Base-by-base conservation (phyloP, 2,888 invertebrate genomes). In the Apodemia duryi region DNA sequence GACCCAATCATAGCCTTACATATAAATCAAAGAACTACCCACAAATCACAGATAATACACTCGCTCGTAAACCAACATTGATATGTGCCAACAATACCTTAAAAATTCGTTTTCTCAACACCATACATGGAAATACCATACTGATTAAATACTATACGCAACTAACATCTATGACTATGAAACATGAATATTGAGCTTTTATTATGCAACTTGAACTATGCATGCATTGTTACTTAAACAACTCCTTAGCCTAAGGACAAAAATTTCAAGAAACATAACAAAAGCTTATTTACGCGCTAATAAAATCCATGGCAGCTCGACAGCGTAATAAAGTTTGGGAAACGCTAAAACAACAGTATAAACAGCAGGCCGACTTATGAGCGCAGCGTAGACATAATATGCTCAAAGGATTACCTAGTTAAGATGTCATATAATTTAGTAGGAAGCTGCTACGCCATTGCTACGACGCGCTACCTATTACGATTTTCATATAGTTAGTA, bases 31-130 rank as follows among this genome's bases (percentile, higher is more conserved):
- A 21, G 21, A 84, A 86, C 81, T 82, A 83, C 84, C 79, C 80
- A 79, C 76, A 69, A 85, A 89, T 89, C 90, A 90, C 89, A 89
- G 88, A 88, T 84, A 76, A 74, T 78, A 82, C 77, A 81, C 77
- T 72, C 76, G 74, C 73, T 73, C 79, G 77, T 81, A 78, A 80
- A 75, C 74, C 77, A 75, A 81, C 69, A 75, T 72, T 88, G 89
- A 90, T 88, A 89, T 90, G 89, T 85, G 85, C 79, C 76, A 74
- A 75, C 74, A 70, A 70, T 70, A 74, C 71, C 70, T 68, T 57
- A 63, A 66, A 74, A 77, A 78, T 77, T 79, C 77, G 77, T 74
- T 76, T 73, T 69, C 67, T 67, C 62, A 72, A 71, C 62, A 75
- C 73, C 74, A 79, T 85, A 84, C 76, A 78, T 79, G 78, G 82